Conservation (phyloP, 2,888 invertebrate species). For the Mylabris sibirica region DNA sequence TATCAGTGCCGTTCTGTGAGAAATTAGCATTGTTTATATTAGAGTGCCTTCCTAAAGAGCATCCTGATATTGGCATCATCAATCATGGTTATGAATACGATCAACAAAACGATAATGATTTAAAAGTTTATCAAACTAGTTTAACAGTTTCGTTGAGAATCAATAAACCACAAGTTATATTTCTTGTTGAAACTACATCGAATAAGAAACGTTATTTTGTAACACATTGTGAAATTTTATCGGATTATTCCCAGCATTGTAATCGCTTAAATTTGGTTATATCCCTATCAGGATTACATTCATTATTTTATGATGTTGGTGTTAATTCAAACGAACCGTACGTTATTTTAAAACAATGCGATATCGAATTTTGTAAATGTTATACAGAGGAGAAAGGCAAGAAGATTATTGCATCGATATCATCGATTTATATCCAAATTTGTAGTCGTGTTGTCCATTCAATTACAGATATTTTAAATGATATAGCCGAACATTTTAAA, state of each 20-base stretch:
- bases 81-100: constrained; percentile 78
- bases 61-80: constrained; percentile 70
- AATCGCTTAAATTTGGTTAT: constrained; percentile 71
- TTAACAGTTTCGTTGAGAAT: constrained; percentile 76
- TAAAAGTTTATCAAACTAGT: constrained; percentile 54
- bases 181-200: constrained; percentile 73
- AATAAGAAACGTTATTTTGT: constrained; percentile 64
- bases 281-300: constrained; percentile 68
- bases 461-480: constrained; percentile 65
- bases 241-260: constrained; percentile 74
- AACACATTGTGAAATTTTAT: constrained; percentile 72
- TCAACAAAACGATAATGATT: constrained; percentile 42
- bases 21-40: constrained; percentile 59
- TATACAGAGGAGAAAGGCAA: constrained; percentile 73
- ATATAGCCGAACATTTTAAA: constrained; percentile 60
- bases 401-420: constrained; percentile 70
- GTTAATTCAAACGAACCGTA: constrained; percentile 62
- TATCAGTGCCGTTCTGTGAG: constrained; percentile 76
- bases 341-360: constrained; percentile 73
- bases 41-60: constrained; percentile 64
- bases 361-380: constrained; percentile 72
- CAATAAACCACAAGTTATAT: constrained; percentile 79
- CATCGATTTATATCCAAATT: constrained; percentile 74
- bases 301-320: constrained; percentile 58
- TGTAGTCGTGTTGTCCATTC: constrained; percentile 79